Conservation (phyloP, 2,888 invertebrate species). For the Elmis aenea region DNA sequence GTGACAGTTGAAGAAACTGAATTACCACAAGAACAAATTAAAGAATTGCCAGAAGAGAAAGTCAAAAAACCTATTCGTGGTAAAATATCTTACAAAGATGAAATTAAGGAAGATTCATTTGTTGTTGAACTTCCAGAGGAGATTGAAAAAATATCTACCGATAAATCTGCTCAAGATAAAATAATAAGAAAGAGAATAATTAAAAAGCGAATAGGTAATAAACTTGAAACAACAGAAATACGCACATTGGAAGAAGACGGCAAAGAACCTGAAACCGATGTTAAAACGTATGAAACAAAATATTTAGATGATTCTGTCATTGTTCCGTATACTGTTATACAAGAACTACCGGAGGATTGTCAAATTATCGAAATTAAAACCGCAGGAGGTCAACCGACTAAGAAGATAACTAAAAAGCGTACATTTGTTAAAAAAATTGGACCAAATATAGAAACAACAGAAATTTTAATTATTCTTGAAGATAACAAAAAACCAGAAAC, state of each 20-base stretch:
- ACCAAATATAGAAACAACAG: slow-evolving; percentile 27
- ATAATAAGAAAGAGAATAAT: slow-evolving; percentile 26
- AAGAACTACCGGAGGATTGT: slow-evolving; percentile 39
- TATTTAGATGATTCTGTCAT: slow-evolving; percentile 15
- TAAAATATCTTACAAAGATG: no score
- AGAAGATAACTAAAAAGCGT: slow-evolving; percentile 34
- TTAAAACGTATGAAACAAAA: no score
- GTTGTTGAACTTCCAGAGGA: slow-evolving; percentile 23
- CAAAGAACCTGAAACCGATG: slow-evolving; percentile 19
- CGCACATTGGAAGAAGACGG: slow-evolving; percentile 35
- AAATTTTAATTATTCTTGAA: slow-evolving; percentile 33
- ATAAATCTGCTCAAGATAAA: slow-evolving; percentile 25
- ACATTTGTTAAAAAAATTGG: slow-evolving; percentile 27
- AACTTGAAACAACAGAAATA: slow-evolving; percentile 35
- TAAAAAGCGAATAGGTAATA: slow-evolving; percentile 28
- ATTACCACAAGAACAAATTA: no score
- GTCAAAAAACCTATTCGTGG: slow-evolving; percentile 45
- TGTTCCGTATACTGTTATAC: slow-evolving; percentile 11
- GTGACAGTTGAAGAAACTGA: no score
- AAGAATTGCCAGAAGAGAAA: slow-evolving; percentile 48
- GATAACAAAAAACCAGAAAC: slow-evolving; percentile 33
- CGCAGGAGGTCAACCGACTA: slow-evolving; percentile 40
- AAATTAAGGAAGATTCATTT: slow-evolving; percentile 30
- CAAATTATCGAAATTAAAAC: slow-evolving; percentile 45
- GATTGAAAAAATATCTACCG: slow-evolving; percentile 26